Evolutionary conservation across 2,888 invertebrate genomes (phyloP).

Genomic region (Seira ritae): DNA sequence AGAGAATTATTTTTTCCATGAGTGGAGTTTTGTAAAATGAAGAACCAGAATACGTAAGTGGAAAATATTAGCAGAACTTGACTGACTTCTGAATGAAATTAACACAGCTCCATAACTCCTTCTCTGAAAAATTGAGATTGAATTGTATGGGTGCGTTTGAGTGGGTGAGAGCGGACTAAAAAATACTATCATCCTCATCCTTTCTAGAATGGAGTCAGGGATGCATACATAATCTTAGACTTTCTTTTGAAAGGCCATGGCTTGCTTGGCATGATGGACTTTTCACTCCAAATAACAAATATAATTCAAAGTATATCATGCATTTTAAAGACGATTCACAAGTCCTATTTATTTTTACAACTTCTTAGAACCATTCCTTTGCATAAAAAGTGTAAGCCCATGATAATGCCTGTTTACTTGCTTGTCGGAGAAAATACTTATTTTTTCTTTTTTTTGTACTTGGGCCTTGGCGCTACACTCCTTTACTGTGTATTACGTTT

Average conservation of each 20-base stretch:
- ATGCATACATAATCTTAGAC: neutral
- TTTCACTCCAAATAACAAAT: neutral
- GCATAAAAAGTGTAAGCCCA: neutral
- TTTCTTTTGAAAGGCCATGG: neutral
- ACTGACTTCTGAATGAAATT: constrained; percentile 54
- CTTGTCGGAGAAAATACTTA: neutral
- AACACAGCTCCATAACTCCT: constrained; percentile 49
- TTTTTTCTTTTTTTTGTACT: neutral
- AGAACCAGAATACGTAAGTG: neutral
- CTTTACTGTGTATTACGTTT: no score
- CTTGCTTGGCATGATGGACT: constrained; percentile 11
- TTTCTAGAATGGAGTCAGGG: neutral
- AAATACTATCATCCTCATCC: no score
- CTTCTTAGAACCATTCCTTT: neutral
- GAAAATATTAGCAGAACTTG: constrained; percentile 19
- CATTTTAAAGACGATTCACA: constrained; percentile 3
- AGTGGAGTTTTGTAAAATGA: neutral
- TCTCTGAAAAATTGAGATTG: constrained; percentile 52
- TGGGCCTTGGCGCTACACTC: no score
- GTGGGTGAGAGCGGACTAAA: neutral
- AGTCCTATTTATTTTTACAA: neutral
- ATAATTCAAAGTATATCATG: constrained; percentile 11
- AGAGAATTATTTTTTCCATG: neutral
- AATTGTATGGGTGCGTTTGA: constrained; percentile 17
- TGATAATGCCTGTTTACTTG: neutral